Evolutionary conservation across 2,888 invertebrate genomes (phyloP), one percentile per base, ranked within the genome.

Genomic region (Patella pellucida): DNA sequence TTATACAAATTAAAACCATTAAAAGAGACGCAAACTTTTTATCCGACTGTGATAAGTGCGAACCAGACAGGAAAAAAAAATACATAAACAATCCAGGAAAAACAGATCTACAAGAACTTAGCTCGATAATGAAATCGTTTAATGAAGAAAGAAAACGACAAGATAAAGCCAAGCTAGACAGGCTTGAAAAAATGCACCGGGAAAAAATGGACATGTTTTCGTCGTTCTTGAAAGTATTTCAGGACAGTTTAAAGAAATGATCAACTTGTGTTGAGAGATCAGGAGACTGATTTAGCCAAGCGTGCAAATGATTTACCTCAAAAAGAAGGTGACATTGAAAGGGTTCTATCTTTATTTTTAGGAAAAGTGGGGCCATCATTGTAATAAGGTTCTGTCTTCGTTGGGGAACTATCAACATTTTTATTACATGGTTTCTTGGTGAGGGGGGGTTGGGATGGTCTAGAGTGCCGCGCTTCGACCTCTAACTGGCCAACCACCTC

Each of bases 131-230:
- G 19, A 52, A 72, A 54, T 52, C 69, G 14, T 52, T 78, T 19
- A 71, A 74, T n/a, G 76, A 76, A 31, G 78, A 78, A 56, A 19
- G 74, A n/a, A 72, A 52, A 15, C n/a, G 52, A 41, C 76, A 73
- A 54, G 76, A 76, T 41, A 54, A n/a, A 41, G 15, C 19, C 11
- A 72, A 74, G n/a, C 72, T 78, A 76, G 76, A 76, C 7, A 72
- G 72, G 27, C 68, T 78, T 11, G 78, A 78, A 69, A 56, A 68
- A 11, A 78, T 78, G 78, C 78, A 78, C 68, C 50, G 41, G 7
- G 78, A 78, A 68, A 78, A 78, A 14, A 76, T 78, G 74, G 70
- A 72, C 9, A 19, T 78, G 68, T 78, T 78, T 69, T 56, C 67
- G 14, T 67, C 69, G 23, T 78, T 78, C 68, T 52, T 78, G n/a